Evolutionary conservation across 2,797 vertebrate species (phyloP), one percentile per base, ranked within the genome.

Genomic region (Epinephelus awoara): DNA sequence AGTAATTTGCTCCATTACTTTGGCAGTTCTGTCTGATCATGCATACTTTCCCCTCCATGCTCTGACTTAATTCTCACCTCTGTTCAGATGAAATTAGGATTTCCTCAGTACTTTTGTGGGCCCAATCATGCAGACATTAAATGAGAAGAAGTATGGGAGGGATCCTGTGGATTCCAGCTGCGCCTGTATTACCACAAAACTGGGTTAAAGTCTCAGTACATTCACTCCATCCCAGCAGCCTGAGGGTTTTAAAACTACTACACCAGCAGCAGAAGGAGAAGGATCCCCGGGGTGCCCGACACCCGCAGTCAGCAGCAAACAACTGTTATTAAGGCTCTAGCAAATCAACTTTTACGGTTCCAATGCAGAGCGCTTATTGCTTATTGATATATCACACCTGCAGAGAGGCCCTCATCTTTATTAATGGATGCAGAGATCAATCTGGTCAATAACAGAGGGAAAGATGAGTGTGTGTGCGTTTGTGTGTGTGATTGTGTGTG

Each of bases 321-420:
- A 80, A 67, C 49, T 55, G 50, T 82, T 77, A 90, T 85, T 75
- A 89, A 86, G 64, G 61, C 75, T 56, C 54, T 54, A 69, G 64
- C 73, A 86, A 90, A 88, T 88, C 85, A 81, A 82, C 82, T 70
- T 82, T 82, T 77, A 83, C 55, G 54, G 63, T 70, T 77, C 69
- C 49, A 63, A 82, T 27, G 63, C 63, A 44, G 57, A 75, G 50
- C n/a, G 4, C 67, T 82, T 87, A 91, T 85, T 77, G 73, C 66
- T 52, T 78, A 91, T 85, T 89, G 86, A 90, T 85, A 72, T 56
- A 86, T 85, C 76, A 82, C 76, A 86, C 62, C 72, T 85, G 67
- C 82, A 81, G 77, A 47, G 76, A 80, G 61, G 68, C 58, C n/a
- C 79, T 85, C 62, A 79, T 90, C 72, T 88, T 86, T 89, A 89